Conservation (phyloP, 2,888 invertebrate species). For the Dicycla oo region DNA sequence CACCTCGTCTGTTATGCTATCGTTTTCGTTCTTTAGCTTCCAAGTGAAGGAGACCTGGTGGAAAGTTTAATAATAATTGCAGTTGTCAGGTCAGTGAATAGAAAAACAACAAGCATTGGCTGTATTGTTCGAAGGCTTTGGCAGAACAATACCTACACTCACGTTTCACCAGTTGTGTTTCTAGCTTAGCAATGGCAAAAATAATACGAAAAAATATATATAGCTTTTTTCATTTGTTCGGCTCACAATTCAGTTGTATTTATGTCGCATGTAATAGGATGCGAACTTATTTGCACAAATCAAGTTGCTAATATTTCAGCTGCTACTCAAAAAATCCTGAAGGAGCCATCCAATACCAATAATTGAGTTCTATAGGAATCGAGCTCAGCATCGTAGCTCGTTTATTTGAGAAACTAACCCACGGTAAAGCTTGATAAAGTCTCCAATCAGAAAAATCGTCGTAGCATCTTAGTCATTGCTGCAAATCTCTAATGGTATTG, state of each 20-base stretch:
- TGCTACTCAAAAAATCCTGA: too few relatives aligned
- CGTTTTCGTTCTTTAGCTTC: conserved; percentile 96
- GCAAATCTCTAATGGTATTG: neutral
- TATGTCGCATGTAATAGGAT: too few relatives aligned
- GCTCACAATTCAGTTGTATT: too few relatives aligned
- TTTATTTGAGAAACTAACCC: neutral
- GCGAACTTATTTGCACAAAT: too few relatives aligned
- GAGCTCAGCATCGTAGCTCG: neutral
- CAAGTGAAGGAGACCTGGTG: conserved; percentile 93
- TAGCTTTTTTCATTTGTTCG: too few relatives aligned
- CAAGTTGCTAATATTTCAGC: too few relatives aligned
- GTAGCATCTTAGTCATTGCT: neutral
- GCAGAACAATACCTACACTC: neutral
- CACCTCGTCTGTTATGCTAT: conserved; percentile 92
- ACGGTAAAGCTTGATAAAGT: neutral
- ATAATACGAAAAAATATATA: too few relatives aligned
- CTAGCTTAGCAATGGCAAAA: too few relatives aligned
- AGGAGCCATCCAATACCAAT: too few relatives aligned
- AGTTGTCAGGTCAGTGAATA: neutral
- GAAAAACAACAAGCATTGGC: neutral
- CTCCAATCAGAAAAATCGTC: neutral
- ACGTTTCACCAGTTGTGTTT: too few relatives aligned
- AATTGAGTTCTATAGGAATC: too few relatives aligned
- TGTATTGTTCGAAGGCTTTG: neutral
- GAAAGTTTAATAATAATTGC: neutral